A percentile compares a stretch with the other conserved stretches of the same genome.
phyloP scores from a whole-genome alignment of 2,113 vertebrate species.

The Podarcis cretensis region DNA sequence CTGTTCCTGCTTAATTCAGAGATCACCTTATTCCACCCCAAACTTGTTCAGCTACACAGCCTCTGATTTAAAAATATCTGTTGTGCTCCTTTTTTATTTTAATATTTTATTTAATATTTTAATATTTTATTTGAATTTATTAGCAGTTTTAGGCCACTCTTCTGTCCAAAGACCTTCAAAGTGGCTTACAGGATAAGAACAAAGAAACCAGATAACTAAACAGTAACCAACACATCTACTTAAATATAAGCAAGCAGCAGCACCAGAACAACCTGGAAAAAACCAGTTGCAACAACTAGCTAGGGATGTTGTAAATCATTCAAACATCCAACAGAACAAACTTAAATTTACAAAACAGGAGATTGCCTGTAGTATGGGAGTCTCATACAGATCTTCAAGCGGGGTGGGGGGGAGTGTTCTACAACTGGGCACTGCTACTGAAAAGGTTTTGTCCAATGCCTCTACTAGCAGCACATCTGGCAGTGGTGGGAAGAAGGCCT shows the following conservation, averaged over 20 bases:
- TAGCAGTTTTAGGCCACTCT: no score
- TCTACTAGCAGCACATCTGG: not conserved
- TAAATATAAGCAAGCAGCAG: not conserved
- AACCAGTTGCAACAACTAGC: not conserved
- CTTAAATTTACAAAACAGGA: not conserved
- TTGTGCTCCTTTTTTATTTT: no score
- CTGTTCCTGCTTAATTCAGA: not conserved
- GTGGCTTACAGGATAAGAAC: no score
- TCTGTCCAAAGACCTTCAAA: no score
- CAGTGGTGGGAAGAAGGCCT: not conserved
- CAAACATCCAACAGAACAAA: not conserved
- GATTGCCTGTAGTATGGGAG: not conserved
- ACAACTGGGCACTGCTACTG: not conserved
- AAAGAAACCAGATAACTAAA: not conserved
- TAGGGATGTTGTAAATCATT: not conserved
- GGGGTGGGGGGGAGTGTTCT: not conserved
- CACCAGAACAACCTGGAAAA: not conserved
- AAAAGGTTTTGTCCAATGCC: not conserved
- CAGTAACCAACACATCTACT: not conserved
- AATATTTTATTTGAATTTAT: not conserved
- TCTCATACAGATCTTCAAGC: not conserved
- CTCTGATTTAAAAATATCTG: not conserved
- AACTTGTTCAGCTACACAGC: not conserved
- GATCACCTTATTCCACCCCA: not conserved
- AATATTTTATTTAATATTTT: not conserved